Percentiles rank a stretch among this genome's conserved stretches.
Conservation (phyloP, 2,797 vertebrate species). For the Acipenser oxyrinchus region DNA sequence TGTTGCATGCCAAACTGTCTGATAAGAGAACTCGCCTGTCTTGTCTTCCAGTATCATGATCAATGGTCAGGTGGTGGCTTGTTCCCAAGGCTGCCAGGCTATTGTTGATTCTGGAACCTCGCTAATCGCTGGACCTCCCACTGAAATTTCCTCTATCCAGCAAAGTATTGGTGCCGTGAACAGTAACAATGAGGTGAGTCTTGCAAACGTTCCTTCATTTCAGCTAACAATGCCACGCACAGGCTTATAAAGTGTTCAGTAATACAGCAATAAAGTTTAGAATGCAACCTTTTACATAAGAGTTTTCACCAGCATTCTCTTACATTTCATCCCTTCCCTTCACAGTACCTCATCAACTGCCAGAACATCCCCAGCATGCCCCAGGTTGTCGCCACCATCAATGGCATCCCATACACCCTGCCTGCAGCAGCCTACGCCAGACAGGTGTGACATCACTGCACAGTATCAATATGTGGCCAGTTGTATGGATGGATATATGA, state of each 20-base stretch:
- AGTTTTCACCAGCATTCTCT: not conserved
- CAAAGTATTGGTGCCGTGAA: slow-evolving; percentile 5
- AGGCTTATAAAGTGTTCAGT: not conserved
- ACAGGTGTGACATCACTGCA: no score
- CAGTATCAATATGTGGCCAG: no score
- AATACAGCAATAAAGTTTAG: no score
- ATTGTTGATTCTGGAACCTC: slow-evolving; percentile 14
- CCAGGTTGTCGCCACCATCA: slow-evolving; percentile 39
- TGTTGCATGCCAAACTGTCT: no score
- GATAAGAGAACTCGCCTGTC: not conserved
- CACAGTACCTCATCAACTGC: slow-evolving; percentile 40
- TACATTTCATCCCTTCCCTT: not conserved
- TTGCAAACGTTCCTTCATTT: not conserved
- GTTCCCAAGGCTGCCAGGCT: slow-evolving; percentile 4
- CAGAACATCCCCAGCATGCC: not conserved
- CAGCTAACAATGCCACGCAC: no score
- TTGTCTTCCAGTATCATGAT: not conserved
- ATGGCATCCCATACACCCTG: slow-evolving; percentile 27
- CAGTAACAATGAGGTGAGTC: slow-evolving; percentile 15
- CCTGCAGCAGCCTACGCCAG: slow-evolving; percentile 38
- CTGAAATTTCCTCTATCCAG: slow-evolving; percentile 4
- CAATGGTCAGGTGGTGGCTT: slow-evolving; percentile 1
- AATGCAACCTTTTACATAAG: no score
- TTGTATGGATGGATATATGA: no score
- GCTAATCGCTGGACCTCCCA: slow-evolving; percentile 8